phyloP scores from a whole-genome alignment of 1,140 invertebrate species.

The Cotesia vestalis region DNA sequence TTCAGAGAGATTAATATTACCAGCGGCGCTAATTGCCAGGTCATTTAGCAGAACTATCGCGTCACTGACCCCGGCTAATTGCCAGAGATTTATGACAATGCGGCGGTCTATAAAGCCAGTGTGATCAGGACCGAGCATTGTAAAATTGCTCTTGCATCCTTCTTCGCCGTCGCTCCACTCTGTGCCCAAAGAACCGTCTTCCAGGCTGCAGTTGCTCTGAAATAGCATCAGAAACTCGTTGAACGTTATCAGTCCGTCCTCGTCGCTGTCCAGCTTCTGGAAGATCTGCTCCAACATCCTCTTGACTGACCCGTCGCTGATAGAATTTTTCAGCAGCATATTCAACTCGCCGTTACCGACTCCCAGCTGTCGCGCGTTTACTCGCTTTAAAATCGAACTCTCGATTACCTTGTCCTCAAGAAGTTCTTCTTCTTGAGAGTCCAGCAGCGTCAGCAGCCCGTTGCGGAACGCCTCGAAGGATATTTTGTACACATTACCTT shows the following conservation, averaged over 20 bases:
- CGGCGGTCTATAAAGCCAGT: conserved; percentile 57
- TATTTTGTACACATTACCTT: conserved; percentile 52
- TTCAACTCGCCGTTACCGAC: conserved; percentile 20
- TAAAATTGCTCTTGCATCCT: conserved; percentile 45
- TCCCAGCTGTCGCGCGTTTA: too few species aligned
- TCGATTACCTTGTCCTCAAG: conserved; percentile 21
- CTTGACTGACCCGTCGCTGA: conserved; percentile 46
- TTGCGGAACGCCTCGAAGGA: conserved; percentile 76
- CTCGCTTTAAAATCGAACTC: neutral
- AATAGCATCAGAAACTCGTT: conserved; percentile 74
- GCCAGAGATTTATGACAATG: conserved; percentile 76
- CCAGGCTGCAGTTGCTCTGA: conserved; percentile 64
- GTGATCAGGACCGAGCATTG: conserved; percentile 47
- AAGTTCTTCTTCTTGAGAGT: conserved; percentile 24
- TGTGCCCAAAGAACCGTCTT: conserved; percentile 50
- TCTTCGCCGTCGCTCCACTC: conserved; percentile 44
- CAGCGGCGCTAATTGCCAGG: conserved; percentile 72
- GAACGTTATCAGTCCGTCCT: conserved; percentile 74
- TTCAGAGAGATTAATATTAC: conserved; percentile 73
- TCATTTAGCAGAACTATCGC: conserved; percentile 72
- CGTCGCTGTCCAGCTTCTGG: conserved; percentile 72
- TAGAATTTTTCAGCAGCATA: conserved; percentile 7
- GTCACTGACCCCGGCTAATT: conserved; percentile 73
- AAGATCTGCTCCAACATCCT: conserved; percentile 74
- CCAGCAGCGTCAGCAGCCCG: conserved; percentile 35